Evolutionary conservation across 2,797 vertebrate genomes (phyloP), one percentile per base, ranked within the genome.

Genomic region (Manis crassicaudata): DNA sequence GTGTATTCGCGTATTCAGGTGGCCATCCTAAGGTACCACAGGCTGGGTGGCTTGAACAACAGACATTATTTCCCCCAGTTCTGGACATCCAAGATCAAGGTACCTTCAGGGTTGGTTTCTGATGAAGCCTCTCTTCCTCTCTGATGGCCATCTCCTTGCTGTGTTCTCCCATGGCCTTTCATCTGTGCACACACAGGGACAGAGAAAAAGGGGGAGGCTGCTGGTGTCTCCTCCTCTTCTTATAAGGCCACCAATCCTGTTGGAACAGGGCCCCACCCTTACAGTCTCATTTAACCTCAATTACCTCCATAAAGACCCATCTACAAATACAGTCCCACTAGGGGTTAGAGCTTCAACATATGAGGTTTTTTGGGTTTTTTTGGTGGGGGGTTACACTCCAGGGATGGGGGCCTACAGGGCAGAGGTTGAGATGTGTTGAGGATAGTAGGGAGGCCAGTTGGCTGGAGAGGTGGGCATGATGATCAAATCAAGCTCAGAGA

Each of bases 1-100:
- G 1, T 2, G 1, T 7, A 0, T 7, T 1, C 1, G 9, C 35
- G 23, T 0, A 12, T 52, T 58, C 37, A 0, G 2, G 25, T 25
- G 4, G 13, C 73, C 37, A 0, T 7, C 2, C 29, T 54, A 12
- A 32, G 52, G 67, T 14, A 43, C 46, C 46, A 29, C 11, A 11
- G n/a, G 20, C 3, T 1, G 5, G 35, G 23, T 5, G 1, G 43
- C 29, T 16, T 16, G 1, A 5, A 32, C 11, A 1, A 29, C 23
- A 70, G 37, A 35, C 7, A 0, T 6, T 18, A 29, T 37, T 23
- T 32, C 40, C 37, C 67, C 12, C 11, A 3, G 37, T 60, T 35
- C 52, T 9, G 29, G 54, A 18, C 37, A 37, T 12, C 37, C 50
- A 58, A 35, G 72, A 21, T 46, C 72, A 58, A 58, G 81, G 50